A percentile compares a stretch with the other conserved stretches of the same genome.
These are phyloP conservation scores for Megamerina dolium DNA, from an alignment of 2,888 invertebrate species.

Conservation along the genomic window DNA sequence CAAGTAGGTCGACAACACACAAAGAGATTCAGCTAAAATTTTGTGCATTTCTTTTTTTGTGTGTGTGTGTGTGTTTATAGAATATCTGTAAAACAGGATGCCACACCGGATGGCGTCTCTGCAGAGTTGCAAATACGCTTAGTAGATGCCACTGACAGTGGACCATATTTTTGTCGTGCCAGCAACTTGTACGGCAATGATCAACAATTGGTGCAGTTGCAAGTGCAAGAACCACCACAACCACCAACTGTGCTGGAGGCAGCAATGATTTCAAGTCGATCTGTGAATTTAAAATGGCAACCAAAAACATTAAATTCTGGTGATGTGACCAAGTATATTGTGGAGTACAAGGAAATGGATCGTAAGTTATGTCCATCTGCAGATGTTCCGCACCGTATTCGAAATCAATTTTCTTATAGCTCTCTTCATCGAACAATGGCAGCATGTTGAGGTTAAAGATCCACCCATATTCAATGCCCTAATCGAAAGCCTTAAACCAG, in stretches of 20 bases:
- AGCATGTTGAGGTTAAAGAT: conserved; percentile 60
- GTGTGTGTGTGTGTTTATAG: conserved; percentile 31
- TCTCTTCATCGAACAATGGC: conserved; percentile 55
- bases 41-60: conserved; percentile 4
- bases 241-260: conserved; percentile 63
- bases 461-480: conserved; percentile 60
- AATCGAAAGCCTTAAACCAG: conserved; percentile 64
- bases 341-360: conserved; percentile 61
- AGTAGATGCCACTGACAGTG: conserved; percentile 65
- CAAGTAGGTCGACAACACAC: conserved; percentile 48
- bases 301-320: conserved; percentile 62
- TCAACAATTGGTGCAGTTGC: conserved; percentile 65
- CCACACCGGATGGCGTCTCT: conserved; percentile 62
- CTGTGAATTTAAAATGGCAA: conserved; percentile 71
- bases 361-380: conserved; percentile 51
- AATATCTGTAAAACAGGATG: conserved; percentile 60
- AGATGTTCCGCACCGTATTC: not conserved
- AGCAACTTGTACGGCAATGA: conserved; percentile 67
- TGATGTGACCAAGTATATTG: conserved; percentile 64
- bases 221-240: conserved; percentile 71
- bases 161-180: conserved; percentile 72
- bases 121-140: conserved; percentile 66
- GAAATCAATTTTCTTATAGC: conserved; percentile 21
- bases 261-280: conserved; percentile 64
- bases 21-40: not conserved